A percentile compares a stretch with the other conserved stretches of the same genome.
These are phyloP conservation scores for Acanthosepion esculentum DNA, from an alignment of 2,888 invertebrate genomes.

Conservation along the genomic window DNA sequence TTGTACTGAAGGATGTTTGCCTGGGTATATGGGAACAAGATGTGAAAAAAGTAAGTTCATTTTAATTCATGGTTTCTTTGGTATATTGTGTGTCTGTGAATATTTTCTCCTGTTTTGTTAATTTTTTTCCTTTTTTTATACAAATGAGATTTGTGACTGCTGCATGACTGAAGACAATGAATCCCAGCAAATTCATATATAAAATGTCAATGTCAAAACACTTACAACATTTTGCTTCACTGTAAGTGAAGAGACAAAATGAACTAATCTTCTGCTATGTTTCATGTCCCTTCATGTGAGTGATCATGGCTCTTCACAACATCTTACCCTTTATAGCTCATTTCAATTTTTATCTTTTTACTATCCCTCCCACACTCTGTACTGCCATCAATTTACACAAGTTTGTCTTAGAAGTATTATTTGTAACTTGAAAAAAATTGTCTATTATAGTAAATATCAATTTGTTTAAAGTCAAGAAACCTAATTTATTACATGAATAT, in stretches of 20 bases:
- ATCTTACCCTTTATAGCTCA: no score
- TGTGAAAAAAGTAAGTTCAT: constrained; percentile 2
- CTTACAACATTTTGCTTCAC: background rate
- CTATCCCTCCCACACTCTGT: no score
- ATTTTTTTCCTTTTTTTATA: rapidly evolving
- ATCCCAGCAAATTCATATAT: background rate
- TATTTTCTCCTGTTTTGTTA: background rate
- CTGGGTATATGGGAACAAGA: constrained; percentile 33
- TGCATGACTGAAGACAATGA: background rate
- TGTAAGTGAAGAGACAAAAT: background rate
- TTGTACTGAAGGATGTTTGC: constrained; percentile 45
- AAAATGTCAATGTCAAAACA: background rate
- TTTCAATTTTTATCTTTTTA: no score
- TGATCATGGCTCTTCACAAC: no score
- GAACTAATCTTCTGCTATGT: background rate
- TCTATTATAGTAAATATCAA: no score
- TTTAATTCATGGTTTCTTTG: background rate
- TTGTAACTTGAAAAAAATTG: no score
- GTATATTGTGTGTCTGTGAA: background rate
- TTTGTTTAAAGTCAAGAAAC: no score
- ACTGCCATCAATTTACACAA: no score
- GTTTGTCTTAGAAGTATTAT: no score
- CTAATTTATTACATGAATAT: no score
- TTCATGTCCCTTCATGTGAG: no score
- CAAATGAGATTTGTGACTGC: background rate